Conservation (phyloP, 2,888 invertebrate species). For the Siphlonurus alternatus region DNA sequence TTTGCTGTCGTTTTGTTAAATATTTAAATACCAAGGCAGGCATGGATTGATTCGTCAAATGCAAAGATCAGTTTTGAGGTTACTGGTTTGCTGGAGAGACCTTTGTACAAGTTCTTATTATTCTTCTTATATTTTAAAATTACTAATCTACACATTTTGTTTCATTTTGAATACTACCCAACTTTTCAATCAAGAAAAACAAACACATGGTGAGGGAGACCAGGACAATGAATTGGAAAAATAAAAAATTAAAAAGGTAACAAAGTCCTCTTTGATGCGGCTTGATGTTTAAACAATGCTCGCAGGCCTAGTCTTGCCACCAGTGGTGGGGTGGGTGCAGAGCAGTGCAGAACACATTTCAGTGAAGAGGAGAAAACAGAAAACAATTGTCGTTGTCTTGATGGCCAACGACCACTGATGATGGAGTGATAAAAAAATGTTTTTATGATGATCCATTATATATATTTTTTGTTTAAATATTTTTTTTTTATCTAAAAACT, state of each 20-base stretch:
- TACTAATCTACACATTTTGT: background rate
- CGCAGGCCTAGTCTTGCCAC: background rate
- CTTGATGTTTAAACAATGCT: background rate
- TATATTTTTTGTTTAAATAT: background rate
- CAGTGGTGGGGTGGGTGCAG: background rate
- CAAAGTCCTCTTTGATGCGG: background rate
- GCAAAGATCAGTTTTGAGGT: background rate
- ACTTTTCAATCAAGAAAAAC: background rate
- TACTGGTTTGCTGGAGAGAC: background rate
- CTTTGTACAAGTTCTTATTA: conserved; percentile 1
- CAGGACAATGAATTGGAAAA: background rate
- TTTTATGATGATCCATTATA: background rate
- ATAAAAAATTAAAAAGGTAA: background rate
- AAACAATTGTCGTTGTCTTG: background rate
- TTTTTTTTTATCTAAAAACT: background rate
- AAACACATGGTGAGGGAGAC: background rate
- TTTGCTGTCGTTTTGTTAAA: background rate
- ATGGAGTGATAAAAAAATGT: background rate
- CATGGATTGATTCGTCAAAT: conserved; percentile 4
- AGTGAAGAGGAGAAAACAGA: background rate
- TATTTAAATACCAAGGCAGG: conserved; percentile 1
- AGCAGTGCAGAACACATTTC: background rate
- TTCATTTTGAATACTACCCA: background rate
- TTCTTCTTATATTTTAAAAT: no score
- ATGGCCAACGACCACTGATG: background rate